phyloP scores from a whole-genome alignment of 1,140 invertebrate species.

The Aphelenchoides avenae region DNA sequence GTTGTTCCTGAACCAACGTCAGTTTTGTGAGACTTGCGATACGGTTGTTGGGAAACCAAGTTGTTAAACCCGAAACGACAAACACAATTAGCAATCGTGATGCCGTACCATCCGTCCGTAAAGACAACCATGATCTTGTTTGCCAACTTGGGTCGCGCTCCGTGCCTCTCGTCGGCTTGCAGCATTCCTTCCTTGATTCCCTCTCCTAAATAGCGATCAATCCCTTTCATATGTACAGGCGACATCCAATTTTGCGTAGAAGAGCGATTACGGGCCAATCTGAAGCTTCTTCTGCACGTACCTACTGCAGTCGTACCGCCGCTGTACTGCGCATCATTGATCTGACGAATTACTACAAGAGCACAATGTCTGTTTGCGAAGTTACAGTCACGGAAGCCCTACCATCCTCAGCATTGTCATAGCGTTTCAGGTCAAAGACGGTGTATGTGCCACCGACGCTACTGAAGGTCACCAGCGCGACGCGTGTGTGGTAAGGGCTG shows the following conservation, averaged over 20 bases:
- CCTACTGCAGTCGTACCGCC: conserved; percentile 54
- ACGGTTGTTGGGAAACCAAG: too few species aligned
- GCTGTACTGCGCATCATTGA: conserved; percentile 40
- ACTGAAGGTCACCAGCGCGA: conserved; percentile 51
- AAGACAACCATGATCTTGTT: conserved; percentile 51
- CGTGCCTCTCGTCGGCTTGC: conserved; percentile 29
- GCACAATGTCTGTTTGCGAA: too few species aligned
- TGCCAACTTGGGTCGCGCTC: conserved; percentile 49
- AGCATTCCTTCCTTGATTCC: conserved; percentile 49
- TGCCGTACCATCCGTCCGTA: conserved; percentile 56
- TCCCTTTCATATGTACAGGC: too few species aligned
- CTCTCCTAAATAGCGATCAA: conserved; percentile 33
- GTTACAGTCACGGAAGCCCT: too few species aligned
- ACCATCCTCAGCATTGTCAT: conserved; percentile 47
- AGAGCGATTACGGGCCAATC: too few species aligned
- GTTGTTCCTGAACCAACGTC: too few species aligned
- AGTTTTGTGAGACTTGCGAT: too few species aligned
- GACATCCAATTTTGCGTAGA: too few species aligned
- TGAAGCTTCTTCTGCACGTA: too few species aligned
- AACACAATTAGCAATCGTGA: too few species aligned
- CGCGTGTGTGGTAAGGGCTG: conserved; percentile 53
- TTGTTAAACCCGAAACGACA: too few species aligned
- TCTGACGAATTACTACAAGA: conserved; percentile 47
- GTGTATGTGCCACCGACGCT: conserved; percentile 52
- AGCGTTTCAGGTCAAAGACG: conserved; percentile 50